Evolutionary conservation across 1,140 invertebrate species (phyloP).

Genomic region (Caenorhabditis remanei): DNA sequence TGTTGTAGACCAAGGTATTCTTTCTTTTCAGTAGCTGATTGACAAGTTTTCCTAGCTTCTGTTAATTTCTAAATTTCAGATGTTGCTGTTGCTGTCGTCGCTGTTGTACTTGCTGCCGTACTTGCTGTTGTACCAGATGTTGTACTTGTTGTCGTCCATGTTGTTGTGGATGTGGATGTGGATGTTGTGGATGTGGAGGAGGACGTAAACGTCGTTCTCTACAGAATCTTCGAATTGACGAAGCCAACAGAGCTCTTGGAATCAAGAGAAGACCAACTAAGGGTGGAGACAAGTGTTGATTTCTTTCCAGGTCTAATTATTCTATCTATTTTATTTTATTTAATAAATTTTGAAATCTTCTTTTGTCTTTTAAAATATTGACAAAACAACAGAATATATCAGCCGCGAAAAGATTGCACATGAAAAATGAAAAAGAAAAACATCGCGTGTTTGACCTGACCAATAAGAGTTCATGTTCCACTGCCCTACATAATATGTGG

Average conservation of each 20-base stretch:
- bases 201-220: slow-evolving; percentile 61
- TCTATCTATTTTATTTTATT: slow-evolving; percentile 13
- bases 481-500: no score
- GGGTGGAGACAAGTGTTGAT: slow-evolving; percentile 27
- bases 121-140: slow-evolving; percentile 45
- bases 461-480: no score
- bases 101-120: slow-evolving; percentile 61
- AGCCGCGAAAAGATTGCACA: no score
- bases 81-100: slow-evolving; percentile 61
- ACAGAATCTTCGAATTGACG: slow-evolving; percentile 58
- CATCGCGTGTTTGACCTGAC: no score
- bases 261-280: slow-evolving; percentile 49
- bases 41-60: not conserved
- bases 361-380: not conserved
- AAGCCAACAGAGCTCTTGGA: slow-evolving; percentile 48
- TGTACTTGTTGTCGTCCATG: slow-evolving; percentile 47
- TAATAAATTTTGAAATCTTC: not conserved
- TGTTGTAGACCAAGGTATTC: slow-evolving; percentile 37
- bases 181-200: slow-evolving; percentile 58
- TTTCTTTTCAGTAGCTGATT: no score
- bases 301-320: not conserved
- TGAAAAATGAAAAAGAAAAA: no score
- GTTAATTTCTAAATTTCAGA: slow-evolving; percentile 11
- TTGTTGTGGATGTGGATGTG: slow-evolving; percentile 54
- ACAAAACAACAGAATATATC: no score